phyloP scores from a whole-genome alignment of 2,888 invertebrate species.

The Oasisia sp. region DNA sequence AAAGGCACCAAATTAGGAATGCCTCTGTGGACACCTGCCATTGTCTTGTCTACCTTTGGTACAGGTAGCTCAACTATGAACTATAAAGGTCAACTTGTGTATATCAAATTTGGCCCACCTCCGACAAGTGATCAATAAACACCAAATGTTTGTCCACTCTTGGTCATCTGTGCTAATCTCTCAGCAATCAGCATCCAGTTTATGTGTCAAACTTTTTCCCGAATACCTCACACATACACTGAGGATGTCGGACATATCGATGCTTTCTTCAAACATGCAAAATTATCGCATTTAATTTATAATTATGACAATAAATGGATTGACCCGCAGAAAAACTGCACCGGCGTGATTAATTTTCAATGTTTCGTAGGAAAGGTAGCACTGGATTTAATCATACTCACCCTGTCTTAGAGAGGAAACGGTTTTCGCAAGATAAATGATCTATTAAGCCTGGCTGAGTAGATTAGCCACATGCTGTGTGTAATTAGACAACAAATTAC shows the following conservation, averaged over 20 bases:
- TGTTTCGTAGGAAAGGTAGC: conserved; percentile 7
- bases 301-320: neutral
- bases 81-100: conserved; percentile 4
- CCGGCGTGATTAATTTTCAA: neutral
- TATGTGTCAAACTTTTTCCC: neutral
- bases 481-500: conserved; percentile 17
- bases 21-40: neutral
- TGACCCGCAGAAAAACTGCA: neutral
- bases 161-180: neutral
- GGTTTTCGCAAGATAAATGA: conserved; percentile 12
- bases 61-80: conserved; percentile 12
- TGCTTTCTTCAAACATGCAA: neutral
- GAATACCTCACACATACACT: neutral
- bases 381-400: conserved; percentile 13
- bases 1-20: conserved; percentile 6
- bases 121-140: conserved; percentile 17
- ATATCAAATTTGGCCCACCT: neutral
- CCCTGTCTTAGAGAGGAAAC: conserved; percentile 1
- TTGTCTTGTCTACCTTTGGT: neutral
- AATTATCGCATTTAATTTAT: neutral
- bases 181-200: neutral
- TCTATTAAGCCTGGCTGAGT: conserved; percentile 13
- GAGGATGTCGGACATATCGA: neutral
- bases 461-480: conserved; percentile 17
- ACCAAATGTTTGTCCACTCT: neutral